Evolutionary conservation across 2,797 vertebrate species (phyloP), one percentile per base, ranked within the genome.

Genomic region (Trachops cirrhosus): DNA sequence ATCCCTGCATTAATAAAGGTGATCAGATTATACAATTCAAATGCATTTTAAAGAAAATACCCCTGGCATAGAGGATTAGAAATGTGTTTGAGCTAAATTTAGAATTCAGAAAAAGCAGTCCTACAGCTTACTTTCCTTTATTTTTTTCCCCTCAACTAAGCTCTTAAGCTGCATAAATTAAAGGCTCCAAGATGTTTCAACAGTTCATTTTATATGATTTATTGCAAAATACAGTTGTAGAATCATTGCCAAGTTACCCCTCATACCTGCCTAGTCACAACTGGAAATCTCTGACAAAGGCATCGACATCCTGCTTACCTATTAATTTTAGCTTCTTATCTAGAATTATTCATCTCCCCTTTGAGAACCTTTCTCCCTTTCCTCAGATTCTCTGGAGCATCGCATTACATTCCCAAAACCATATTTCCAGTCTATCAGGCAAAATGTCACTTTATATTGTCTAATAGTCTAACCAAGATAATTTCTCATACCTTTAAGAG

Each of bases 151-250:
- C 93, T 96, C 88, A 79, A 86, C 85, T 96, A 97, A 97, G 96
- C 88, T 93, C 89, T 93, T 97, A 97, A 96, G 94, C 88, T 95
- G 78, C 96, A 96, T 95, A 97, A 95, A 96, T 97, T 97, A 88
- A 97, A 96, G 77, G 92, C 82, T 95, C 84, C 75, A 91, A 95
- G 88, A 89, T 96, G 48, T 96, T 96, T 96, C 95, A 97, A 97
- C 50, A 93, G 86, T 93, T 95, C 52, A 52, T 48, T 92, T 83
- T 79, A 89, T 87, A 34, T 24, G 83, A 14, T 67, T 96, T 86
- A 77, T 94, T 95, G 89, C 67, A 95, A 96, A 97, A 97, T 93
- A 93, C 48, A 95, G 86, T 64, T 92, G 79, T 89, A 95, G 92
- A 96, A 86, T 78, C 78, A 94, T 78, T 95, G 74, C 71, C 79